Conservation (phyloP, 2,888 invertebrate species). For the Synanthedon andrenaeformis region DNA sequence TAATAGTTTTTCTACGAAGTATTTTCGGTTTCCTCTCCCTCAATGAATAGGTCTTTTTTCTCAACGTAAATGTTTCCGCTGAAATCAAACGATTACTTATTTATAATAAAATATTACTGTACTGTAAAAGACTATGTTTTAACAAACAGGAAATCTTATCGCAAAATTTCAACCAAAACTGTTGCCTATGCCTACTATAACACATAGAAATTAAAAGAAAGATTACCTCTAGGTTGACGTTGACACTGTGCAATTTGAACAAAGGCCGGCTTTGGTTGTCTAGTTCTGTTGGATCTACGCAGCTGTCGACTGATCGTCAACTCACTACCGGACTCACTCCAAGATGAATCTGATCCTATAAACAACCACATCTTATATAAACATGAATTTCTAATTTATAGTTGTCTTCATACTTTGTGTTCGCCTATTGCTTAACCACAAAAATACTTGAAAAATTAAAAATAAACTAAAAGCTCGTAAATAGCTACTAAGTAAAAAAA, state of each 20-base stretch:
- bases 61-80: slow-evolving; percentile 63
- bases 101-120: neutral
- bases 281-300: slow-evolving; percentile 58
- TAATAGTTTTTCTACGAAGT: slow-evolving; percentile 55
- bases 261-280: slow-evolving; percentile 53
- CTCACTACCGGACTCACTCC: slow-evolving; percentile 54
- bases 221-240: too few relatives aligned
- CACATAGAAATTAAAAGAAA: too few relatives aligned
- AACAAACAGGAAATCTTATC: too few relatives aligned
- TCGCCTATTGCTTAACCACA: neutral
- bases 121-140: neutral
- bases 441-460: neutral
- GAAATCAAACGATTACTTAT: slow-evolving; percentile 15
- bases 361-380: neutral
- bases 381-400: neutral
- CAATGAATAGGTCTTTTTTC: slow-evolving; percentile 61
- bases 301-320: slow-evolving; percentile 41
- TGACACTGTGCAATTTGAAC: slow-evolving; percentile 48
- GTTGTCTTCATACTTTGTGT: slow-evolving; percentile 1
- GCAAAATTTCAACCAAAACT: too few relatives aligned
- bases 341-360: slow-evolving; percentile 46
- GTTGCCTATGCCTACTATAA: too few relatives aligned
- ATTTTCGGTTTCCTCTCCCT: slow-evolving; percentile 65
- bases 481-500: too few relatives aligned
- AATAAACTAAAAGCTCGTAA: too few relatives aligned